phyloP scores from a whole-genome alignment of 2,888 invertebrate species.

The Meloe dianella region DNA sequence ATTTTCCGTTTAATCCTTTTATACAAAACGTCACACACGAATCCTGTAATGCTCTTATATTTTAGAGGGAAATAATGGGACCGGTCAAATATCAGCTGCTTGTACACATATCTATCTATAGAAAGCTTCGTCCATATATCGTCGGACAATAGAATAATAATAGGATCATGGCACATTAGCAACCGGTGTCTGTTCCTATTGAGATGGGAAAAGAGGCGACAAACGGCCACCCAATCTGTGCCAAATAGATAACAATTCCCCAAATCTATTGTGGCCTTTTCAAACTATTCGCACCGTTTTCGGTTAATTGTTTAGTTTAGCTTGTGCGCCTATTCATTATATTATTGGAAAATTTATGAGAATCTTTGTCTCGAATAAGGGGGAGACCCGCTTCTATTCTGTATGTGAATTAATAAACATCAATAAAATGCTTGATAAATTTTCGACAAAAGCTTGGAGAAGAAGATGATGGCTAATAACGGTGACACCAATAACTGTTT shows the following conservation, averaged over 20 bases:
- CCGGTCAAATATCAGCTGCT: conserved; percentile 11
- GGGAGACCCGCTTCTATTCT: neutral
- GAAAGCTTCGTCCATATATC: neutral
- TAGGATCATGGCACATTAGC: conserved; percentile 6
- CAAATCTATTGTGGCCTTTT: conserved; percentile 2
- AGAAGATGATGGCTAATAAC: neutral
- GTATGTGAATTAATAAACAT: neutral
- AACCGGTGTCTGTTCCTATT: neutral
- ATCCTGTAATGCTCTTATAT: conserved; percentile 12
- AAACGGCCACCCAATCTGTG: neutral
- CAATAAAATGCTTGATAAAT: conserved; percentile 6
- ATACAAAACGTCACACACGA: neutral
- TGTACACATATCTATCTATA: conserved; percentile 4
- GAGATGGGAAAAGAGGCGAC: neutral
- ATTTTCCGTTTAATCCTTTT: conserved; percentile 8
- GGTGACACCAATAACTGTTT: neutral
- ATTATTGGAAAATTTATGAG: neutral
- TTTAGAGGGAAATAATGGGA: neutral
- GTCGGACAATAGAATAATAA: conserved; percentile 8
- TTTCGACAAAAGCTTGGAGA: neutral
- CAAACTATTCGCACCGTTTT: too few relatives aligned
- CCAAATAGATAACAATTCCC: neutral
- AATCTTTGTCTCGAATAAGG: neutral
- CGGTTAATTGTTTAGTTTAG: neutral
- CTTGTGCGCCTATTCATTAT: neutral